Evolutionary conservation across 2,888 invertebrate genomes (phyloP).

Genomic region (Ecdyonurus torrentis): DNA sequence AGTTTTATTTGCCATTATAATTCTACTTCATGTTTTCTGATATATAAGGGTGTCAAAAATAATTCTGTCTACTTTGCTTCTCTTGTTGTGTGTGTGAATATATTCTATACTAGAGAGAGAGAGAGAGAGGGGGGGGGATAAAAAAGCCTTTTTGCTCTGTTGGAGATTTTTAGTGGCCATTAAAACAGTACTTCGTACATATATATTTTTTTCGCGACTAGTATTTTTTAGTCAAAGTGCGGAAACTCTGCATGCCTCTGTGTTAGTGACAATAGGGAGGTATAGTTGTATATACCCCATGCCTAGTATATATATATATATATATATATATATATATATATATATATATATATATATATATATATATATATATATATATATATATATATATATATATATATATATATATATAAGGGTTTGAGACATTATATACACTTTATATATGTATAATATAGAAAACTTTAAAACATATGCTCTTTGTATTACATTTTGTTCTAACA

Average conservation of each 20-base stretch:
- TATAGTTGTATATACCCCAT: too few species aligned
- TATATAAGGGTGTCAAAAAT: not conserved
- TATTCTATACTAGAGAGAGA: not conserved
- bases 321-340: too few species aligned
- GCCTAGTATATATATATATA: too few species aligned
- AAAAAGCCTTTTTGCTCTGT: not conserved
- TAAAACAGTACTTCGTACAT: not conserved
- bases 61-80: too few species aligned
- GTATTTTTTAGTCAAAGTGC: not conserved
- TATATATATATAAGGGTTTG: too few species aligned
- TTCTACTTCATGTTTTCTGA: not conserved
- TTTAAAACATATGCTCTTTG: not conserved
- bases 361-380: too few species aligned
- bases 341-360: too few species aligned
- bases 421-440: too few species aligned
- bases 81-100: too few species aligned
- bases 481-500: not conserved
- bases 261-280: not conserved
- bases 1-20: too few species aligned
- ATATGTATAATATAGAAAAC: too few species aligned
- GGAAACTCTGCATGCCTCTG: not conserved
- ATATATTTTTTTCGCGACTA: not conserved
- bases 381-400: too few species aligned
- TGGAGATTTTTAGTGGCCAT: constrained; percentile 2
- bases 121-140: not conserved